Percentiles rank a stretch among this genome's conserved stretches.
Conservation (phyloP, 1,140 invertebrate genomes). For the Drosophila rhopaloa region DNA sequence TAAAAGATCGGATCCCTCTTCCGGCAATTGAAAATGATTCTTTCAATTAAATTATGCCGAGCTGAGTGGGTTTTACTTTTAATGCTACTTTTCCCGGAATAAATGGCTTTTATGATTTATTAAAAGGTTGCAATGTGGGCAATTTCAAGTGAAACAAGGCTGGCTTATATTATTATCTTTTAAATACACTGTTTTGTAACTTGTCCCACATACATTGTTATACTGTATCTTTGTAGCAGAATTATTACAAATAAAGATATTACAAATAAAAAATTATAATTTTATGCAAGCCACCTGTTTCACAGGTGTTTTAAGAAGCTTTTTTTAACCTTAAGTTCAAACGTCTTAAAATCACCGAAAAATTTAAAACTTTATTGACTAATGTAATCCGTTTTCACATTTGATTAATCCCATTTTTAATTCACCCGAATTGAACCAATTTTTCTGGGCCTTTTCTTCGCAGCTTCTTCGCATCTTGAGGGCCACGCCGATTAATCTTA, state of each 20-base stretch:
- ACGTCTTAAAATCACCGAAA: too few species aligned
- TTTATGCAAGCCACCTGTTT: too few species aligned
- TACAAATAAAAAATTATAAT: too few species aligned
- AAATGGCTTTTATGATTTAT: conserved; percentile 6
- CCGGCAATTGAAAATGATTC: conserved; percentile 39
- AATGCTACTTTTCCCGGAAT: conserved; percentile 22
- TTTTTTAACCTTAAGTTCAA: too few species aligned
- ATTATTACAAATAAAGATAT: too few species aligned
- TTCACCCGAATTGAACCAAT: conserved; percentile 11
- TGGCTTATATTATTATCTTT: too few species aligned
- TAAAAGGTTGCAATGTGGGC: not conserved
- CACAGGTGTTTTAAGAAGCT: too few species aligned
- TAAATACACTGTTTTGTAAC: too few species aligned
- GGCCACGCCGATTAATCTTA: conserved; percentile 24
- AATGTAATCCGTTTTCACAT: conserved; percentile 4
- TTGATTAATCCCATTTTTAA: conserved; percentile 10
- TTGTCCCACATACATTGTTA: too few species aligned
- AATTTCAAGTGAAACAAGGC: not conserved
- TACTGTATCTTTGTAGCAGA: too few species aligned
- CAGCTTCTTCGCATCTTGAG: not conserved
- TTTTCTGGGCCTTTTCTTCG: conserved; percentile 3
- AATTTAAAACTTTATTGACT: not conserved
- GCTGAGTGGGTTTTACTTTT: conserved; percentile 38
- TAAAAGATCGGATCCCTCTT: conserved; percentile 28
- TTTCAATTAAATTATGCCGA: conserved; percentile 18